A percentile compares a stretch with the other conserved stretches of the same genome.
Evolutionary conservation across 2,888 invertebrate species (phyloP).

Genomic region (Ethmia dodecea): DNA sequence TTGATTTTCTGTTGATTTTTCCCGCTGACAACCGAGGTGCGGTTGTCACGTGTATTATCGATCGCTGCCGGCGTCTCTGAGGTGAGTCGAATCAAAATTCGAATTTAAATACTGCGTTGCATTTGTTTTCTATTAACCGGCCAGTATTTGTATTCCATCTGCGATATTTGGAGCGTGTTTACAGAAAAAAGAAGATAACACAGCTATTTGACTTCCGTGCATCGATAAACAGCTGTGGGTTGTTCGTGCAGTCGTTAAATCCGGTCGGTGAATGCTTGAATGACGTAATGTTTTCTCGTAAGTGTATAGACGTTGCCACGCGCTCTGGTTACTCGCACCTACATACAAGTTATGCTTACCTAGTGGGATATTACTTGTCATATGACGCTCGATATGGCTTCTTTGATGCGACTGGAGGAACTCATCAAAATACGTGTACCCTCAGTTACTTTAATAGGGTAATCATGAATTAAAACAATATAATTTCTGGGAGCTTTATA

Average conservation of each 20-base stretch:
- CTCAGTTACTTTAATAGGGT: too few relatives aligned
- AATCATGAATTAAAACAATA: too few relatives aligned
- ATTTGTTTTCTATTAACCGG: background rate
- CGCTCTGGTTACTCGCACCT: too few relatives aligned
- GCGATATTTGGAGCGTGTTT: background rate
- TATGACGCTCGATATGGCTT: too few relatives aligned
- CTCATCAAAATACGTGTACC: too few relatives aligned
- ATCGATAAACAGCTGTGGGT: constrained; percentile 42
- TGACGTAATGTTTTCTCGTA: constrained; percentile 40
- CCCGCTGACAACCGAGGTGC: constrained; percentile 33
- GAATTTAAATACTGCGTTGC: constrained; percentile 2
- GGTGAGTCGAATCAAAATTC: constrained; percentile 32
- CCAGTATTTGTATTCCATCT: background rate
- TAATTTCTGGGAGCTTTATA: too few relatives aligned
- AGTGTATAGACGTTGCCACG: constrained; percentile 28
- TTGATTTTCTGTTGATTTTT: constrained; percentile 35
- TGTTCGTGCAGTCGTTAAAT: constrained; percentile 11
- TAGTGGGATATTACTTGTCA: too few relatives aligned
- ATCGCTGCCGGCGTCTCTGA: constrained; percentile 37
- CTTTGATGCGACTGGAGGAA: too few relatives aligned
- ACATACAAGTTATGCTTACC: too few relatives aligned
- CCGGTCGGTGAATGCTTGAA: constrained; percentile 29
- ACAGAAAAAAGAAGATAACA: constrained; percentile 38
- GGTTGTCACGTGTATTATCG: constrained; percentile 53
- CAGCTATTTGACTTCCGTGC: constrained; percentile 34